A percentile compares a stretch with the other conserved stretches of the same genome.
Conservation (phyloP, 2,888 invertebrate species). For the Ganaspis brasiliensis region DNA sequence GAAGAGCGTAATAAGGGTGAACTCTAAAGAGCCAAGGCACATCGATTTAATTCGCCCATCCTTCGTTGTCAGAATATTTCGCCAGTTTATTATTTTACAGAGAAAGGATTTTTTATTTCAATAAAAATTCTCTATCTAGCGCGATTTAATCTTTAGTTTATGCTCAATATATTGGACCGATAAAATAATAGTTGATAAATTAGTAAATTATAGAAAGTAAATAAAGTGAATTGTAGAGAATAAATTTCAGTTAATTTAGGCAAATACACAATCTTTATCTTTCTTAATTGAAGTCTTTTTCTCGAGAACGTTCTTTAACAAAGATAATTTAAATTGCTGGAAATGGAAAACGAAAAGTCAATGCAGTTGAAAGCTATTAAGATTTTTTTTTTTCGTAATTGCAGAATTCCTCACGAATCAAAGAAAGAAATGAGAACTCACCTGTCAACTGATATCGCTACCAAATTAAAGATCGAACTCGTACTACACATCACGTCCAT, state of each 20-base stretch:
- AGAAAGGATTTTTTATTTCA: not conserved
- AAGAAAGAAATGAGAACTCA: slow-evolving; percentile 80
- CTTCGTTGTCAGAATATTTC: not conserved
- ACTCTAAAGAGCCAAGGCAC: not conserved
- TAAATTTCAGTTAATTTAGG: too few relatives aligned
- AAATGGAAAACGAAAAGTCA: too few relatives aligned
- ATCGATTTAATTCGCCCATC: slow-evolving; percentile 6
- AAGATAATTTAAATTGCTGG: too few relatives aligned
- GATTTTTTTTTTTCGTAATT: not conserved
- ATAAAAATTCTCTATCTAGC: not conserved
- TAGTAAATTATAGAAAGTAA: too few relatives aligned
- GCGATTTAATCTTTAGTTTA: not conserved
- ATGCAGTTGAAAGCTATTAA: too few relatives aligned
- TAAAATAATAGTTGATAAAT: not conserved
- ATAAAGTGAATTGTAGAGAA: too few relatives aligned
- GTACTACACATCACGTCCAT: slow-evolving; percentile 99
- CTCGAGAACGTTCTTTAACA: too few relatives aligned
- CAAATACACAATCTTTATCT: too few relatives aligned
- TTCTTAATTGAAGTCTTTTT: too few relatives aligned
- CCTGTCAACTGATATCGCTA: slow-evolving; percentile 99
- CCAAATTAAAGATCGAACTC: slow-evolving; percentile 98
- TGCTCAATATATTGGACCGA: not conserved
- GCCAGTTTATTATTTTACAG: not conserved
- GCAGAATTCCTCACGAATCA: not conserved
- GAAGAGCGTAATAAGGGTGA: slow-evolving; percentile 22